Base-by-base conservation (phyloP, 1,140 invertebrate genomes). In the Eufriesea mexicana region DNA sequence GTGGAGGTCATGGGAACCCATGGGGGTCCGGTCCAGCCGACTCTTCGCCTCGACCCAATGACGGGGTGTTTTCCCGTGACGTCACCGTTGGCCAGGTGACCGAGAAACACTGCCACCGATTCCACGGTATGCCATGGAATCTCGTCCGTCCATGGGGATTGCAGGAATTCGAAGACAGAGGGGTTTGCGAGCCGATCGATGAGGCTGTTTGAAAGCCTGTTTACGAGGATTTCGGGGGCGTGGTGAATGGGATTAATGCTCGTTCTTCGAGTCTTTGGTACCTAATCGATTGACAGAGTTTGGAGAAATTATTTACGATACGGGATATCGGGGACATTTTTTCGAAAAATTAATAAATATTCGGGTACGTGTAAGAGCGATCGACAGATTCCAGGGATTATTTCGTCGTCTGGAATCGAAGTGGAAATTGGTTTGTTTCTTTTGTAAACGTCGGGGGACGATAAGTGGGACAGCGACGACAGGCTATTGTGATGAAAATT, bases 1-100 rank as follows among this genome's bases (percentile, higher is more conserved):
- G 71, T 49, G 47, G 86, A 86, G 93, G 92, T 92, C 93, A 94
- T 94, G 93, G 93, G 93, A 94, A 94, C 93, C 89, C 93, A 90
- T 93, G 93, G 93, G 93, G 93, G 93, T 93, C 93, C 86, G 61
- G 73, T 45, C 57, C 64, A 45, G 68, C 57, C 67, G 84, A 79
- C 79, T 82, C 78, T 54, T 20, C 64, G 49, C 74, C 45, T 67
- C 47, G 68, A 28, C 25, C 35, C 16, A 47, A 77, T 90, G 88
- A 91, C 89, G 86, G 71, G 80, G 72, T 88, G 79, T 87, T 93
- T 92, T 90, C 79, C 75, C 68, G 47, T 77, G 59, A 66, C 81
- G 85, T 84, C 85, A 84, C 28, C 47, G 90, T 82, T 91, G 93
- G 92, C 84, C 91, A 82, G 76, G 75, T 88, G 86, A 84, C 66